Conservation (phyloP, 53 echinoderm and acorn worm species). For the Pentamera pediparva region DNA sequence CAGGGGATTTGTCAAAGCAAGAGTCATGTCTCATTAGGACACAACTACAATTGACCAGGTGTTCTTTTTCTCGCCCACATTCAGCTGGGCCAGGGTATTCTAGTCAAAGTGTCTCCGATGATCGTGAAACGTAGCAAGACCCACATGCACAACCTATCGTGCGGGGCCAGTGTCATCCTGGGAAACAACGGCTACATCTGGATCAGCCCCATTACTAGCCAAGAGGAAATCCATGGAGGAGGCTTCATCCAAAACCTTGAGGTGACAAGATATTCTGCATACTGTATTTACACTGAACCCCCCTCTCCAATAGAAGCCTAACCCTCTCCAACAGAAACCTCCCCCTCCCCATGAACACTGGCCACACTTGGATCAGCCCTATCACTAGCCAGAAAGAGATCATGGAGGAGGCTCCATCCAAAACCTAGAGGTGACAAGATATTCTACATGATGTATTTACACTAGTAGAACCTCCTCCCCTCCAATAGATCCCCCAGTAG, state of each 20-base stretch:
- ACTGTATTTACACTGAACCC: not conserved
- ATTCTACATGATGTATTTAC: not conserved
- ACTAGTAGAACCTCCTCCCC: too few species aligned
- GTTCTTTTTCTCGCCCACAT: too few species aligned
- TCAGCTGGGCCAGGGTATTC: slow-evolving; percentile 89
- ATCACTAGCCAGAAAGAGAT: slow-evolving; percentile 55
- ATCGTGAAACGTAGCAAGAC: slow-evolving; percentile 89
- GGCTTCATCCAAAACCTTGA: slow-evolving; percentile 87
- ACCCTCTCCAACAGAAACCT: slow-evolving; percentile 78
- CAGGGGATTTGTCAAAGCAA: too few species aligned
- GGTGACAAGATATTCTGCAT: slow-evolving; percentile 37
- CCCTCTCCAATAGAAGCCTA: too few species aligned
- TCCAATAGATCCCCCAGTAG: too few species aligned
- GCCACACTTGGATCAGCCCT: slow-evolving; percentile 87
- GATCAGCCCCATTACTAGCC: slow-evolving; percentile 65
- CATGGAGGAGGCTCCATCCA: slow-evolving; percentile 77
- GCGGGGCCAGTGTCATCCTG: slow-evolving; percentile 91
- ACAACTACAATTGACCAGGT: too few species aligned
- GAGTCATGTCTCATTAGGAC: too few species aligned
- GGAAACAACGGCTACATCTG: slow-evolving; percentile 98
- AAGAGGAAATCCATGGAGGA: slow-evolving; percentile 58
- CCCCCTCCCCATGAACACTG: slow-evolving; percentile 92
- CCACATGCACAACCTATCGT: slow-evolving; percentile 96
- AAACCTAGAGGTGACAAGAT: slow-evolving; percentile 68
- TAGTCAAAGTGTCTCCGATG: slow-evolving; percentile 82